These are phyloP conservation scores for Blastomussa wellsi DNA, from an alignment of 92 coral and sea anemone genomes.

Conservation along the genomic window DNA sequence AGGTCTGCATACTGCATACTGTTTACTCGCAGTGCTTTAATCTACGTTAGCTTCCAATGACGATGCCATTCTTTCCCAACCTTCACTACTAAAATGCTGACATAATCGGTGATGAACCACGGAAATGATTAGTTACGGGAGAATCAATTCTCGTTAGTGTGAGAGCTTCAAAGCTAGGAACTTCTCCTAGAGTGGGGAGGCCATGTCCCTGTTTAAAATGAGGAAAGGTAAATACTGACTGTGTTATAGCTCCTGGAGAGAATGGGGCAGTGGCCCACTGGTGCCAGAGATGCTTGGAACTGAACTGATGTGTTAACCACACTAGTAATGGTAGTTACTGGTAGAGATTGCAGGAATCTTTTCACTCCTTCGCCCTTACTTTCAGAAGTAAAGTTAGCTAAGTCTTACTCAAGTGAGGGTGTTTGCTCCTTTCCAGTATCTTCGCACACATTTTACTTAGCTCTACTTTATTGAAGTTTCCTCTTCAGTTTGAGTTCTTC, in stretches of 20 bases:
- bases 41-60: conserved; percentile 36
- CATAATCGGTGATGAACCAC: conserved; percentile 8
- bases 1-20: conserved; percentile 34
- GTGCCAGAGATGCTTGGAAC: background rate
- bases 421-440: conserved; percentile 3
- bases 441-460: conserved; percentile 19
- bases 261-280: conserved; percentile 5
- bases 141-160: background rate
- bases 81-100: background rate
- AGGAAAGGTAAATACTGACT: conserved; percentile 17
- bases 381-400: background rate
- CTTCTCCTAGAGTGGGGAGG: conserved; percentile 17
- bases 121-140: background rate
- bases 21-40: conserved; percentile 21
- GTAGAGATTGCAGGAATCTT: conserved; percentile 11
- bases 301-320: background rate
- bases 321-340: conserved; percentile 10
- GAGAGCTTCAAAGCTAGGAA: background rate
- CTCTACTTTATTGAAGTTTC: conserved; percentile 14
- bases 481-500: conserved; percentile 25
- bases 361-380: conserved; percentile 8
- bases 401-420: conserved; percentile 13
- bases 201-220: background rate
- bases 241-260: conserved; percentile 16
- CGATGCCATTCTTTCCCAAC: conserved; percentile 27